Evolutionary conservation across 2,888 invertebrate genomes (phyloP), one percentile per base, ranked within the genome.

Genomic region (Hydraecia micacea): DNA sequence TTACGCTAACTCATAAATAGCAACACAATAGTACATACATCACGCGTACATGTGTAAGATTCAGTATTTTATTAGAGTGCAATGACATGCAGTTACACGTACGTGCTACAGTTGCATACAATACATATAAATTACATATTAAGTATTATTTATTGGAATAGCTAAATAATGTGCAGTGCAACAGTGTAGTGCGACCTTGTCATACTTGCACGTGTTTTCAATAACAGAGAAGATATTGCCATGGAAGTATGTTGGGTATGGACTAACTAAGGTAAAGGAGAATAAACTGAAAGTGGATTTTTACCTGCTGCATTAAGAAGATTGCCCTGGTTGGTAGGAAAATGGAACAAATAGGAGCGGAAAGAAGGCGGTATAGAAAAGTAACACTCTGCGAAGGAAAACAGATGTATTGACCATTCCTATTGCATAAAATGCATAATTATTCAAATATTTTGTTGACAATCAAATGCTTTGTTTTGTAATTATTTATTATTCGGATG

Each of bases 121-220:
- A 81, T 77, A 67, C 82, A 79, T 75, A 81, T 81, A 66, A 80
- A 77, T 83, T 39, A 62, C 67, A 78, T 32, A 32, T 32, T 77
- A n/a, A n/a, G n/a, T n/a, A 84, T 66, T 73, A 75, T 55, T 85
- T 75, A 85, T 77, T 77, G 49, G 66, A 73, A 78, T 85, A 80
- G 63, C 74, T 81, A 75, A 81, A 79, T 85, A 85, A 76, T 62
- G 66, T 71, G 77, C 74, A 75, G 60, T 73, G 69, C 78, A 77
- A 87, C 75, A 85, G 52, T 87, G 82, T 85, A 36, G 60, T 28
- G 28, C 70, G 79, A 69, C 86, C 79, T 86, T 85, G 78, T 79
- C 75, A 36, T 49, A 76, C 52, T 81, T 87, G 69, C 86, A 87
- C 87, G 86, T 85, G 87, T 87, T 85, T 73, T 73, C 69, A 77